Base-by-base conservation (phyloP, 2,113 vertebrate species). In the Talpa occidentalis region DNA sequence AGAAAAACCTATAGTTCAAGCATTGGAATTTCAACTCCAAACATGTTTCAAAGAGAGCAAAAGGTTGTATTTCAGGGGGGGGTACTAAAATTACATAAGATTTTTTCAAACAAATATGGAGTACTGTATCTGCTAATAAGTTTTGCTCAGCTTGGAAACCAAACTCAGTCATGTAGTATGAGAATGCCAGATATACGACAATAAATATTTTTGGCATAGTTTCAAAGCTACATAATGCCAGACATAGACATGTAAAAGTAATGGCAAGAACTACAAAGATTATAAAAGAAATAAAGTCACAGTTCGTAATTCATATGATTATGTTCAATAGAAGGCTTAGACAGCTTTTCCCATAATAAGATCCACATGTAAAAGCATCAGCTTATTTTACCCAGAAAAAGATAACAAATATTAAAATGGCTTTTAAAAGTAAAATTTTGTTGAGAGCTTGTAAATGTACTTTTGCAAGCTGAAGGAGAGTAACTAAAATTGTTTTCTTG, bases 211-310 rank as follows among this genome's bases (percentile, higher is more conserved):
- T 96, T 98, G 98, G 98, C 98, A 97, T 95, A 64, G 95, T 98
- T 98, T 98, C 98, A 98, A 98, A 98, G 97, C 97, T 98, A 88
- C 90, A 92, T 97, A 98, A 98, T 98, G 96, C 98, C 98, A 98
- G 98, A 98, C 98, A 97, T 97, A 98, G 98, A 98, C 98, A 98
- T 97, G 98, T 98, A 98, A 98, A 98, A 98, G 94, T 97, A 98
- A 98, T 97, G 96, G 98, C 98, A 98, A 98, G 69, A 97, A 98
- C 98, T 98, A 98, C 97, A 98, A 98, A 98, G 98, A 98, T 98
- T 98, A 98, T 98, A 97, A 98, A 98, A 97, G 96, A 98, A 98
- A 98, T 98, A 98, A 98, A 99, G 97, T 98, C 98, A 97, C 98
- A 98, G 98, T 98, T 98, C 94, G 88, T 98, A 98, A 98, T 98